phyloP scores from a whole-genome alignment of 2,113 vertebrate genomes.

The Syngnathus floridae region DNA sequence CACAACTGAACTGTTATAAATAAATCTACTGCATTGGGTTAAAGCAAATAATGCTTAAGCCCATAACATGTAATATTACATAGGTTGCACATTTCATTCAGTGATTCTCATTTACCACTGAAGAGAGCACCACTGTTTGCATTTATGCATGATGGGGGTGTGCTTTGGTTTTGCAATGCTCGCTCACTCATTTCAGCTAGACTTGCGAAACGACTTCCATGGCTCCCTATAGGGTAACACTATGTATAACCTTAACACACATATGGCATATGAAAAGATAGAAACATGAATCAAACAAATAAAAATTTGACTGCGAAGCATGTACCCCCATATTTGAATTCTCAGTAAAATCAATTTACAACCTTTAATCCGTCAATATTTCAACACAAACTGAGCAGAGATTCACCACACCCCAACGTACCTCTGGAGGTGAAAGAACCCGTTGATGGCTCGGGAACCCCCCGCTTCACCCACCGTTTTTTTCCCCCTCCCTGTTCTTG shows the following conservation, averaged over 20 bases:
- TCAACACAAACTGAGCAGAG: slow-evolving; percentile 36
- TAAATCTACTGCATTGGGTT: too few relatives aligned
- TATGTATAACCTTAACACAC: not conserved
- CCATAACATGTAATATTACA: too few relatives aligned
- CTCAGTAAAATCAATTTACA: not conserved
- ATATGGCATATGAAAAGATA: not conserved
- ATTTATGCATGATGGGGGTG: too few relatives aligned
- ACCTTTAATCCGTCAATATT: slow-evolving; percentile 12
- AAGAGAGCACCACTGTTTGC: too few relatives aligned
- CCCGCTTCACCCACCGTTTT: not conserved
- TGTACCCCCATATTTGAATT: not conserved
- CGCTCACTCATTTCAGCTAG: too few relatives aligned
- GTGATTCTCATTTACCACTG: too few relatives aligned
- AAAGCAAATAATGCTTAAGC: too few relatives aligned
- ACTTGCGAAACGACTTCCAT: too few relatives aligned
- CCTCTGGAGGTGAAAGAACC: slow-evolving; percentile 62
- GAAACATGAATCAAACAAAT: not conserved
- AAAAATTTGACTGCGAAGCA: not conserved
- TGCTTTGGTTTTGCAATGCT: too few relatives aligned
- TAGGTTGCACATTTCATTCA: too few relatives aligned
- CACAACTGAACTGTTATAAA: too few relatives aligned
- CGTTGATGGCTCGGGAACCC: slow-evolving; percentile 45
- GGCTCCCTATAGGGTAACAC: not conserved
- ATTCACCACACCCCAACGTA: slow-evolving; percentile 43
- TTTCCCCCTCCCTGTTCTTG: slow-evolving; percentile 8